Base-by-base conservation (phyloP, 1,140 invertebrate genomes). In the Diorhabda elongata region DNA sequence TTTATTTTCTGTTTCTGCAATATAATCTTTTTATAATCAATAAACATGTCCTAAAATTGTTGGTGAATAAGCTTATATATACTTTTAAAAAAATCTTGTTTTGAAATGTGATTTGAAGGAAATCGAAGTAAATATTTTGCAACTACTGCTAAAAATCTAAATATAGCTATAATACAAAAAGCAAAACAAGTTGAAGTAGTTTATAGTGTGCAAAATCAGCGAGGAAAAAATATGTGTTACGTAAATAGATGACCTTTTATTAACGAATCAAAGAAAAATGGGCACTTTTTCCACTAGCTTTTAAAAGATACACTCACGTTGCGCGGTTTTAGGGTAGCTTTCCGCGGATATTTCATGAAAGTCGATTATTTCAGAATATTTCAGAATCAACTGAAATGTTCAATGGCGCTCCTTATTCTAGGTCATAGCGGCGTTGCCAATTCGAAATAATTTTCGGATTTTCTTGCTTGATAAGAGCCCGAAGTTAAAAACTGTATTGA, bases 301-400 rank as follows among this genome's bases (percentile, higher is more conserved):
- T 52, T 52, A 52, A 52, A 52, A 52, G 2, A 52, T 52, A n/a
- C 47, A 52, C 47, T 52, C n/a, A n/a, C 47, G n/a, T n/a, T 2
- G 6, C 47, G 47, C 47, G 47, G 2, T 52, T 52, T 52, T 52
- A 52, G 47, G 47, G 47, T 52, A 8, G 47, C 2, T 52, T 52
- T 52, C 47, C 47, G 47, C 47, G 47, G 4, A 52, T 52, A n/a
- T 6, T 3, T 52, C 47, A 52, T 52, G 3, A 52, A 52, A 52
- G 47, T 52, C 47, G 47, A 52, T 52, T 52, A n/a, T 52, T 52
- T 52, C 47, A n/a, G 47, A 52, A 52, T 52, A 52, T 52, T 52
- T 52, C 47, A 52, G 47, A 8, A 52, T 52, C 47, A 52, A 52
- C 47, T 52, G 47, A 52, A 52, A 52, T 52, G 47, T 52, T 52